These are phyloP conservation scores for Flexamia atlantica DNA, from an alignment of 2,888 invertebrate species.

Conservation along the genomic window DNA sequence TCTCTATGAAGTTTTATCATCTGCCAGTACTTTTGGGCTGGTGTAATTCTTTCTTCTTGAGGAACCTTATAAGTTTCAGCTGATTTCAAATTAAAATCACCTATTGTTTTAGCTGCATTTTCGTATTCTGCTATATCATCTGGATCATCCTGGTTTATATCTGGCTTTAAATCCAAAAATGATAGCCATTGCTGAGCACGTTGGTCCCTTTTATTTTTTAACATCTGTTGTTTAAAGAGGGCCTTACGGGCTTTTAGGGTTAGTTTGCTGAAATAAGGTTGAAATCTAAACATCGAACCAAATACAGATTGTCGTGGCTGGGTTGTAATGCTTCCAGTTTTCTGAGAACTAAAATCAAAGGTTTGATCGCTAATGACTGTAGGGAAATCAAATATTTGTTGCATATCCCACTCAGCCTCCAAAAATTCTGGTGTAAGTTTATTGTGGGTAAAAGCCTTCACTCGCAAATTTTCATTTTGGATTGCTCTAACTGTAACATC, in stretches of 20 bases:
- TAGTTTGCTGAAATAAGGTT: constrained; percentile 16
- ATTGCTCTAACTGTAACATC: constrained; percentile 62
- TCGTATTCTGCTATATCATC: constrained; percentile 38
- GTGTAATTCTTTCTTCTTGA: constrained; percentile 12
- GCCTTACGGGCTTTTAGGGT: constrained; percentile 31
- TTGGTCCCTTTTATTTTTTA: constrained; percentile 10
- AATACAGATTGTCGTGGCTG: neutral
- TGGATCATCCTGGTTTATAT: constrained; percentile 45
- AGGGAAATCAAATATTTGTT: constrained; percentile 21
- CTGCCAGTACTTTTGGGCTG: constrained; percentile 52
- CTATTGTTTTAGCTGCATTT: constrained; percentile 46
- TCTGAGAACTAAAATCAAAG: constrained; percentile 3
- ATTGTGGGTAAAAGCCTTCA: constrained; percentile 61
- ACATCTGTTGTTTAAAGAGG: constrained; percentile 5
- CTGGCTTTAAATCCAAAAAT: constrained; percentile 59
- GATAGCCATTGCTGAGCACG: constrained; percentile 50
- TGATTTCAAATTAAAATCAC: constrained; percentile 60
- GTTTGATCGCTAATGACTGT: neutral
- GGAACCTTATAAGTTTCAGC: constrained; percentile 57
- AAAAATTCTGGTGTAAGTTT: constrained; percentile 57
- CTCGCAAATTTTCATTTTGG: constrained; percentile 42
- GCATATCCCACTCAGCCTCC: constrained; percentile 57
- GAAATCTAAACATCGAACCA: neutral
- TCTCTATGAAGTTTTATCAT: constrained; percentile 53
- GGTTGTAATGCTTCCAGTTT: constrained; percentile 20